phyloP scores from a whole-genome alignment of 37 sponge, comb jelly and placozoan genomes.

The Cliona cf. orientalis region DNA sequence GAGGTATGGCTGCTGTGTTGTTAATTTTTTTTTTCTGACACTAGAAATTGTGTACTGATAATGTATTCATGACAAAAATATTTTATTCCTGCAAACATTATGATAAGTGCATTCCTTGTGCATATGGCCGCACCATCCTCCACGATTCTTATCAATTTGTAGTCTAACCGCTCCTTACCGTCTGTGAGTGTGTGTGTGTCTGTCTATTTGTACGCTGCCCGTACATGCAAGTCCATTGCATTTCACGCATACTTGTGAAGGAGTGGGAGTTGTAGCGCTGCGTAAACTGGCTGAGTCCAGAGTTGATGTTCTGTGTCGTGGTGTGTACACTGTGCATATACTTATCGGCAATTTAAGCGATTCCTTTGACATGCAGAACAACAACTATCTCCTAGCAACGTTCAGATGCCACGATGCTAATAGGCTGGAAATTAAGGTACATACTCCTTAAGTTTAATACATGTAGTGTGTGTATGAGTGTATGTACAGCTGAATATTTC shows the following conservation, averaged over 20 bases:
- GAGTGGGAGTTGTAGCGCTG: background rate
- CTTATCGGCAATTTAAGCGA: background rate
- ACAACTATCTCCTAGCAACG: slow-evolving; percentile 94
- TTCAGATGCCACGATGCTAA: slow-evolving; percentile 89
- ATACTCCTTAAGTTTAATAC: background rate
- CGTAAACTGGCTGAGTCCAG: background rate
- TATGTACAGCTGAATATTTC: background rate
- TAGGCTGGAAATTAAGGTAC: slow-evolving; percentile 91
- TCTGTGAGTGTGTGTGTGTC: slow-evolving; percentile 9
- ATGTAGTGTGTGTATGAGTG: background rate
- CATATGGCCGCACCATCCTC: too few relatives aligned
- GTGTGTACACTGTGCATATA: background rate
- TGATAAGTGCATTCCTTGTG: too few relatives aligned
- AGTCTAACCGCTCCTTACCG: too few relatives aligned
- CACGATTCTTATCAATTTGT: too few relatives aligned
- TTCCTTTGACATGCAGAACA: slow-evolving; percentile 53
- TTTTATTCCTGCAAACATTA: too few relatives aligned
- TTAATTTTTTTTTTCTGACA: too few relatives aligned
- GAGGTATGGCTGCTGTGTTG: too few relatives aligned
- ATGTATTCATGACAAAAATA: too few relatives aligned
- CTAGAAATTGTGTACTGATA: too few relatives aligned
- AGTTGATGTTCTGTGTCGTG: background rate
- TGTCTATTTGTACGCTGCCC: slow-evolving; percentile 5
- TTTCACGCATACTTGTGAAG: too few relatives aligned
- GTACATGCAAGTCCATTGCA: too few relatives aligned